These are phyloP conservation scores for Typhlichthys subterraneus DNA, from an alignment of 2,797 vertebrate species.

Conservation along the genomic window DNA sequence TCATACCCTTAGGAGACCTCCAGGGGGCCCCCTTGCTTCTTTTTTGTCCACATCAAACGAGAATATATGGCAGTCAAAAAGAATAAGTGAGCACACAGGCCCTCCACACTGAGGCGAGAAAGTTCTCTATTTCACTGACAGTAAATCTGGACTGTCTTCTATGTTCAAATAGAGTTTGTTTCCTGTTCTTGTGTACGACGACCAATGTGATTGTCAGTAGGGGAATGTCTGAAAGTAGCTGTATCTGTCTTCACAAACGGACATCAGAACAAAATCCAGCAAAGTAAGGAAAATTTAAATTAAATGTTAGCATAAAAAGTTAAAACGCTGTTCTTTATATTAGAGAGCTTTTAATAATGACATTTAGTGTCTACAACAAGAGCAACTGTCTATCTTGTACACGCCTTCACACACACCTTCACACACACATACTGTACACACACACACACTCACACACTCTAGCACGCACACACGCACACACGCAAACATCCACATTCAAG, in stretches of 20 bases:
- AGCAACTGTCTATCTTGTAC: constrained; percentile 35
- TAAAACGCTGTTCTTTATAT: constrained; percentile 7
- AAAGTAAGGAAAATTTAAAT: constrained; percentile 8
- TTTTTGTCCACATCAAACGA: constrained; percentile 71
- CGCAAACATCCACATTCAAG: constrained; percentile 43
- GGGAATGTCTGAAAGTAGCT: constrained; percentile 41
- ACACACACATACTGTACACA: constrained; percentile 31
- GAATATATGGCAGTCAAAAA: constrained; percentile 60
- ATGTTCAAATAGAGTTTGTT: constrained; percentile 53
- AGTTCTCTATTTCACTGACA: constrained; percentile 49
- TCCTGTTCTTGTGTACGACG: constrained; percentile 45
- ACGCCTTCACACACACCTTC: constrained; percentile 34
- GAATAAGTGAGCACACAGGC: constrained; percentile 67
- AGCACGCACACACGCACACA: constrained; percentile 35
- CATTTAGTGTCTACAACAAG: constrained; percentile 49
- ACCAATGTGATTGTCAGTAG: constrained; percentile 54
- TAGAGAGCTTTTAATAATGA: constrained; percentile 28
- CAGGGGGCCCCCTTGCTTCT: constrained; percentile 59
- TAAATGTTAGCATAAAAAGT: no score
- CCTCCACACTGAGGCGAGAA: constrained; percentile 55
- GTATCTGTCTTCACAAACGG: constrained; percentile 36
- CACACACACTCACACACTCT: constrained; percentile 26
- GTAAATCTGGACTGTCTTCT: constrained; percentile 42
- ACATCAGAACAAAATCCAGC: constrained; percentile 22
- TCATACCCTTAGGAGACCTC: constrained; percentile 69